Evolutionary conservation across 2,888 invertebrate genomes (phyloP).

Genomic region (Phrixothrix hirtus): DNA sequence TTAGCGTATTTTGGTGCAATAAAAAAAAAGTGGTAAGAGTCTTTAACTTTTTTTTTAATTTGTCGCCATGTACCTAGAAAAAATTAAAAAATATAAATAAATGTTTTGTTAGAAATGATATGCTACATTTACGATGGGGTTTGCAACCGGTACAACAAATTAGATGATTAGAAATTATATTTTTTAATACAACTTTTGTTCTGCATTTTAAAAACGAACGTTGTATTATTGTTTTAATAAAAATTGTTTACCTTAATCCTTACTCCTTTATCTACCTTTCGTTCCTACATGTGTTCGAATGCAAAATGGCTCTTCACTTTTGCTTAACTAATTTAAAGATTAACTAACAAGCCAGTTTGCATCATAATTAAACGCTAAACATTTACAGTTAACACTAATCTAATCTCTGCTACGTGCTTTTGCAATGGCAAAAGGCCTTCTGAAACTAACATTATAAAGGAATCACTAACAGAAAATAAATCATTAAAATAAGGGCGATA

Average conservation of each 20-base stretch:
- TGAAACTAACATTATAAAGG: not conserved
- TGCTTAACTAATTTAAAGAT: not conserved
- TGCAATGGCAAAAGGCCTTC: constrained; percentile 10
- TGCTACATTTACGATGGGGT: constrained; percentile 45
- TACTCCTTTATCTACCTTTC: not conserved
- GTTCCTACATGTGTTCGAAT: too few relatives aligned
- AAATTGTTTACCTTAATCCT: not conserved
- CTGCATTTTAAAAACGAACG: constrained; percentile 6
- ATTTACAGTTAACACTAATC: constrained; percentile 16
- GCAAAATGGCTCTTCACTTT: constrained; percentile 10
- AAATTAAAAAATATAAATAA: not conserved
- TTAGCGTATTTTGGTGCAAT: constrained; percentile 1
- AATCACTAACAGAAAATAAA: constrained; percentile 35
- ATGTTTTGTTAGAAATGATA: constrained; percentile 34
- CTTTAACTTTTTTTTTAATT: too few relatives aligned
- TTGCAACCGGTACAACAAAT: constrained; percentile 43
- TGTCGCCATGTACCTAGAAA: constrained; percentile 35
- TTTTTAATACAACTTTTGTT: constrained; percentile 11
- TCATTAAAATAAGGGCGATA: constrained; percentile 35
- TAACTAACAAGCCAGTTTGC: constrained; percentile 13
- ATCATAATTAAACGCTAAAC: too few relatives aligned
- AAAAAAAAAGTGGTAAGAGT: too few relatives aligned
- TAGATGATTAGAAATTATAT: constrained; percentile 21
- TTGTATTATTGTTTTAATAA: constrained; percentile 5
- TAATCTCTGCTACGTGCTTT: constrained; percentile 23